Evolutionary conservation across 1,140 invertebrate species (phyloP).

Genomic region (Drosophila arizonae): DNA sequence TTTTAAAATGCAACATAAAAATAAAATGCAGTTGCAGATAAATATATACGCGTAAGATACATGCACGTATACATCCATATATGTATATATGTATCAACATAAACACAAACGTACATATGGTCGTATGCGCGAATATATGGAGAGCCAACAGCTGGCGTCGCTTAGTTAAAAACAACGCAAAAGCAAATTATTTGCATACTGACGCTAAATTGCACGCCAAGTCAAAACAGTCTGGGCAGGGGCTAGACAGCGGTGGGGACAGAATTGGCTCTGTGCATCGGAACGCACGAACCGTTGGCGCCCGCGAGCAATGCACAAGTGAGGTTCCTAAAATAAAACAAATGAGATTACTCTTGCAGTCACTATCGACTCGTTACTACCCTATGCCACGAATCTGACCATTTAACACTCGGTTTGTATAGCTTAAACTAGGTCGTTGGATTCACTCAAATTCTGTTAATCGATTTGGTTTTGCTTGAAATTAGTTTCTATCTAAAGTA

Average conservation of each 20-base stretch:
- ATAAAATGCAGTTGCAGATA: background rate
- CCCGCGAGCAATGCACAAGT: conserved; percentile 51
- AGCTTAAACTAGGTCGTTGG: too few species aligned
- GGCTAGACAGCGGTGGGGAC: conserved; percentile 35
- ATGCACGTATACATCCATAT: background rate
- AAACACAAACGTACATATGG: background rate
- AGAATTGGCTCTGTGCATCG: conserved; percentile 15
- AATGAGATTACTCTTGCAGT: conserved; percentile 5
- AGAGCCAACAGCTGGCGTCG: conserved; percentile 56
- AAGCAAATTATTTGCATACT: conserved; percentile 42
- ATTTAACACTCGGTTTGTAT: too few species aligned
- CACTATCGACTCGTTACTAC: conserved; percentile 4
- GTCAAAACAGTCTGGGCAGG: conserved; percentile 10
- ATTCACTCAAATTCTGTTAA: too few species aligned
- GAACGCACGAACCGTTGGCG: conserved; percentile 54
- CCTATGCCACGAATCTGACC: background rate
- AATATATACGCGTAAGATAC: background rate
- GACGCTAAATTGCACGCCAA: conserved; percentile 32
- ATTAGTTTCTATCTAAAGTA: too few species aligned
- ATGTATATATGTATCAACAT: background rate
- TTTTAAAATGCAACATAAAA: background rate
- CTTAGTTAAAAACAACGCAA: conserved; percentile 43
- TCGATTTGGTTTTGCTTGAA: too few species aligned
- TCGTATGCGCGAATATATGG: background rate
- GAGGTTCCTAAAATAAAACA: conserved; percentile 68